Conservation (phyloP, 2,888 invertebrate species). For the Tetanocera ferruginea region DNA sequence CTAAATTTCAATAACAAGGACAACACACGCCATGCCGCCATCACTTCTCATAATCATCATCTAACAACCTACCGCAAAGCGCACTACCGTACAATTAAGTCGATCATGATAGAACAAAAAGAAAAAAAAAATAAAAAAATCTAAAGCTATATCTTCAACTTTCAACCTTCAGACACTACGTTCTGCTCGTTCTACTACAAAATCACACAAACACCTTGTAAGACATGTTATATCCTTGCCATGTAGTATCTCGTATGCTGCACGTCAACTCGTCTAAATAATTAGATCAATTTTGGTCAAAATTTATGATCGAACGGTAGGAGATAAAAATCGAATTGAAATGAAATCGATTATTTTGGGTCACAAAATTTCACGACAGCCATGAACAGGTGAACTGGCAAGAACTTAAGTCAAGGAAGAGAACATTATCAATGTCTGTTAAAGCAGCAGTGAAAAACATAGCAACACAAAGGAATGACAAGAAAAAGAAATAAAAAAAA, state of each 20-base stretch:
- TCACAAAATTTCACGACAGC: neutral
- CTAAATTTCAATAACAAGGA: neutral
- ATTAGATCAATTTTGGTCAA: conserved; percentile 37
- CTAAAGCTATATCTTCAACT: neutral
- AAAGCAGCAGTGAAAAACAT: neutral
- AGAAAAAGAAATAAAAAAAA: neutral
- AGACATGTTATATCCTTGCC: neutral
- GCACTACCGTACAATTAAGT: neutral
- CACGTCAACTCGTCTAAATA: conserved; percentile 17
- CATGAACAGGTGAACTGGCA: neutral
- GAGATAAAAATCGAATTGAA: conserved; percentile 21
- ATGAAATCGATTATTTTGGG: conserved; percentile 33
- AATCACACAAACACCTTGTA: neutral
- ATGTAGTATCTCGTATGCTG: neutral
- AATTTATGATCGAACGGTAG: conserved; percentile 34
- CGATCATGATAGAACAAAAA: neutral
- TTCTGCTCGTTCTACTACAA: neutral
- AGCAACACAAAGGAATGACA: neutral
- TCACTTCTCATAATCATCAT: neutral
- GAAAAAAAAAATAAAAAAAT: neutral
- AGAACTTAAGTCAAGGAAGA: neutral
- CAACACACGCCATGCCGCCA: neutral
- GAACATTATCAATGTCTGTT: neutral
- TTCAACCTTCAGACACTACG: neutral
- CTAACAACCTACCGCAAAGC: neutral